phyloP scores from a whole-genome alignment of 37 sponge, comb jelly and placozoan genomes.

The Lycopodina hypogea region DNA sequence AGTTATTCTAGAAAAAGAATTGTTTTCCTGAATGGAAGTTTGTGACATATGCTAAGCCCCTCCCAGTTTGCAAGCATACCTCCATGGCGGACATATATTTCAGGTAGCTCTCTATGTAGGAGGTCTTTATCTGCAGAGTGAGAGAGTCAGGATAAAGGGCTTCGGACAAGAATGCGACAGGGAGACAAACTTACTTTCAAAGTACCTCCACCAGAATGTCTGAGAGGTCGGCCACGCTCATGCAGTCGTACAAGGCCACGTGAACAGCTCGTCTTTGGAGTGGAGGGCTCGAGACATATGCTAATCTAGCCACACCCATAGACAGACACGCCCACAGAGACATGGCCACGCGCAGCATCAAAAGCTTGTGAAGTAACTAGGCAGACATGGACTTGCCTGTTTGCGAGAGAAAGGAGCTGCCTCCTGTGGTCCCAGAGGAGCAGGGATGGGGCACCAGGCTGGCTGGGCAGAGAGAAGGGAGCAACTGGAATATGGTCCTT shows the following conservation, averaged over 20 bases:
- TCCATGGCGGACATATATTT: slow-evolving; percentile 49
- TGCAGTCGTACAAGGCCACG: slow-evolving; percentile 84
- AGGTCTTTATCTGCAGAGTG: slow-evolving; percentile 59
- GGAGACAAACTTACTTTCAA: no score
- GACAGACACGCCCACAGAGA: slow-evolving; percentile 10
- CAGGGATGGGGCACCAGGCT: slow-evolving; percentile 55
- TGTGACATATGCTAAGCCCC: no score
- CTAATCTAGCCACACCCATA: slow-evolving; percentile 45
- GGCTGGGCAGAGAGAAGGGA: slow-evolving; percentile 28
- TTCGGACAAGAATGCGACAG: not conserved
- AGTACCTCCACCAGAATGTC: slow-evolving; percentile 82
- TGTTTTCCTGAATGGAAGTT: no score
- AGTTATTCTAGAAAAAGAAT: no score
- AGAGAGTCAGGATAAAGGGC: not conserved
- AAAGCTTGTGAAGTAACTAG: not conserved
- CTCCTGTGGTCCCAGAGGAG: not conserved
- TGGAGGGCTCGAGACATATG: slow-evolving; percentile 46
- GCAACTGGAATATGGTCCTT: not conserved
- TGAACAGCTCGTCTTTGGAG: slow-evolving; percentile 88
- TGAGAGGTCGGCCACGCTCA: slow-evolving; percentile 50
- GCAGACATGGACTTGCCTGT: slow-evolving; percentile 3
- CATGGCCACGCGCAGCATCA: no score
- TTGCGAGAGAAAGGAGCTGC: not conserved
- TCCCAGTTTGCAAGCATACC: no score
- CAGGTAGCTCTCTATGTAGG: slow-evolving; percentile 81